A percentile compares a stretch with the other conserved stretches of the same genome.
phyloP scores from a whole-genome alignment of 2,113 vertebrate genomes.

The Alosa alosa region DNA sequence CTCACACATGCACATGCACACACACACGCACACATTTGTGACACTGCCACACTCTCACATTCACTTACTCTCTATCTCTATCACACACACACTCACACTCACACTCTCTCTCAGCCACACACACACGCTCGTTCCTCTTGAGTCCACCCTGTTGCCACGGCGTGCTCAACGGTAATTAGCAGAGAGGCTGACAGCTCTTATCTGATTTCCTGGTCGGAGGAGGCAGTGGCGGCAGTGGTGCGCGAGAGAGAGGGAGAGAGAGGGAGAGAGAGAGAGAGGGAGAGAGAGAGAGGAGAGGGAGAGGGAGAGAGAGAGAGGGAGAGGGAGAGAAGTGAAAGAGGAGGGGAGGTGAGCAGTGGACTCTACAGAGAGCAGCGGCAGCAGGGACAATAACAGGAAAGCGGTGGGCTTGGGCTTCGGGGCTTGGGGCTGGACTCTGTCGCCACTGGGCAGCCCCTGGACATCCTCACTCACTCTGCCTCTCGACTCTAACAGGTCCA shows the following conservation, averaged over 20 bases:
- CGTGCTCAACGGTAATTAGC: neutral
- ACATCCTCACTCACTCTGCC: conserved; percentile 41
- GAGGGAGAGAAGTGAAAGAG: neutral
- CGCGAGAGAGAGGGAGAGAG: conserved; percentile 29
- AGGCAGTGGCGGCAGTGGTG: conserved; percentile 28
- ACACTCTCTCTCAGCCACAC: neutral
- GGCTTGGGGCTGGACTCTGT: conserved; percentile 63
- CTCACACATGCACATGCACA: neutral
- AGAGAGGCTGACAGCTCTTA: conserved; percentile 57
- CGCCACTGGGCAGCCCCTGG: conserved; percentile 54
- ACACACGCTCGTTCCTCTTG: conserved; percentile 18
- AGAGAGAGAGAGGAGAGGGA: neutral
- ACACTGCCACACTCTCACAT: no score
- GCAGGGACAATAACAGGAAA: conserved; percentile 84
- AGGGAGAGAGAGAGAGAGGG: neutral
- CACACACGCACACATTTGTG: neutral
- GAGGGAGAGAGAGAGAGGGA: neutral
- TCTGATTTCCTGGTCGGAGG: conserved; percentile 73
- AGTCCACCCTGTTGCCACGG: neutral
- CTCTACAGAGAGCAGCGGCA: conserved; percentile 17
- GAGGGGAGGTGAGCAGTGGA: neutral
- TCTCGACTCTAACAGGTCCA: conserved; percentile 13
- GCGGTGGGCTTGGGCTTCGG: conserved; percentile 59
- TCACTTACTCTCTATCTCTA: neutral
- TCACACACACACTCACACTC: neutral